Percentiles rank a stretch among this genome's conserved stretches.
Conservation (phyloP, 2,888 invertebrate genomes). For the Dryomyza anilis region DNA sequence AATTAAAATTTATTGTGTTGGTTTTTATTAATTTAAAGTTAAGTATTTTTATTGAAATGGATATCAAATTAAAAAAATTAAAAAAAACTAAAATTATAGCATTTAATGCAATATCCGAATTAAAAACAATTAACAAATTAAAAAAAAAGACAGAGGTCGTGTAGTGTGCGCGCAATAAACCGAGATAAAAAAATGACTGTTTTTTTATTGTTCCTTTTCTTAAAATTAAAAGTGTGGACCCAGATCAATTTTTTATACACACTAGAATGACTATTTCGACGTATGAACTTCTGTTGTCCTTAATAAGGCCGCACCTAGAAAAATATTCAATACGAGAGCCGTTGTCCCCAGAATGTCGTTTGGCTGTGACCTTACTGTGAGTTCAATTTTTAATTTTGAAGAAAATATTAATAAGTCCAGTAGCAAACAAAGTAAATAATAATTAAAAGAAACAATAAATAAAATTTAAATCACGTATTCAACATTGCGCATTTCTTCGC, state of each 20-base stretch:
- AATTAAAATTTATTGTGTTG: too few relatives aligned
- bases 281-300: conserved; percentile 19
- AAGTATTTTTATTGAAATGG: too few relatives aligned
- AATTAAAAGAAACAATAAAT: too few relatives aligned
- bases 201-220: conserved; percentile 18
- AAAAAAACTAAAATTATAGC: too few relatives aligned
- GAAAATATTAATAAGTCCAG: too few relatives aligned
- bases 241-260: conserved; percentile 27
- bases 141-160: conserved; percentile 6
- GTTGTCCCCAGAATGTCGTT: conserved; percentile 25
- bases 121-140: neutral
- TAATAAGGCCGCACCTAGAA: conserved; percentile 22
- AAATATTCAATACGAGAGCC: conserved; percentile 21
- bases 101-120: too few relatives aligned
- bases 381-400: conserved; percentile 4
- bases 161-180: conserved; percentile 9
- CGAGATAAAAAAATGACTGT: conserved; percentile 11
- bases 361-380: conserved; percentile 28
- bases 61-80: too few relatives aligned
- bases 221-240: conserved; percentile 24
- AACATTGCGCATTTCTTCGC: too few relatives aligned
- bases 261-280: conserved; percentile 23
- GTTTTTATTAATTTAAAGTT: too few relatives aligned
- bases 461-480: too few relatives aligned
- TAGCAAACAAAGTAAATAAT: too few relatives aligned